Conservation (phyloP, 2,888 invertebrate species). For the Temnothorax rugatulus region DNA sequence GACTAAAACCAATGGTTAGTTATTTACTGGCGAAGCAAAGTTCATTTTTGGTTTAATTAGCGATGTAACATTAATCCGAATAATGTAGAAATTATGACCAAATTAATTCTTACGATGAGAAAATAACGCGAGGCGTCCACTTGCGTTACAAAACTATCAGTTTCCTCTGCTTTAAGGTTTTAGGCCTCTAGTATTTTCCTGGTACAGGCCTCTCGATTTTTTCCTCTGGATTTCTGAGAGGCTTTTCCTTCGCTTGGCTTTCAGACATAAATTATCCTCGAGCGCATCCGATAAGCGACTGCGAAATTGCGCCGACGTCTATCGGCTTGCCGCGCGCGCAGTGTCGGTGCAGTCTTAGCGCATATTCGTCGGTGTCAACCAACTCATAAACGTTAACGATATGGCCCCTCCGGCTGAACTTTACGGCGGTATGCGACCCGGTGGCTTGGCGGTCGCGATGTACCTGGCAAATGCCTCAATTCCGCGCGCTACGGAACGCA, state of each 20-base stretch:
- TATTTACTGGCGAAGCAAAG: too few species aligned
- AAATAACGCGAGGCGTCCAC: neutral
- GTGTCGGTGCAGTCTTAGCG: neutral
- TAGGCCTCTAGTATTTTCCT: neutral
- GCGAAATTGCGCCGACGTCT: slow-evolving; percentile 1
- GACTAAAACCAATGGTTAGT: too few species aligned
- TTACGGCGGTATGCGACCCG: slow-evolving; percentile 23
- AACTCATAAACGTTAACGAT: slow-evolving; percentile 32
- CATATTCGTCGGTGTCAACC: slow-evolving; percentile 15
- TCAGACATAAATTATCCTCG: neutral
- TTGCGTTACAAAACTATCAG: neutral
- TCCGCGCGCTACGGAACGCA: slow-evolving; percentile 3
- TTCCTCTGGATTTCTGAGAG: neutral
- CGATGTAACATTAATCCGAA: neutral
- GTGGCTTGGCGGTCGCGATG: slow-evolving; percentile 14
- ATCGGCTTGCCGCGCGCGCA: neutral
- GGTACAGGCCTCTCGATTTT: neutral
- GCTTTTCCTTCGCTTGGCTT: neutral
- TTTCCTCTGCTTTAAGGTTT: neutral
- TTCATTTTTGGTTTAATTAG: too few species aligned
- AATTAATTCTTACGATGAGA: neutral
- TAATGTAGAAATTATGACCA: neutral
- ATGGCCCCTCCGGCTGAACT: neutral
- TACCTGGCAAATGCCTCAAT: slow-evolving; percentile 29
- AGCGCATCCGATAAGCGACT: neutral